Evolutionary conservation across 2,888 invertebrate genomes (phyloP).

Genomic region (Cheilosia urbana): DNA sequence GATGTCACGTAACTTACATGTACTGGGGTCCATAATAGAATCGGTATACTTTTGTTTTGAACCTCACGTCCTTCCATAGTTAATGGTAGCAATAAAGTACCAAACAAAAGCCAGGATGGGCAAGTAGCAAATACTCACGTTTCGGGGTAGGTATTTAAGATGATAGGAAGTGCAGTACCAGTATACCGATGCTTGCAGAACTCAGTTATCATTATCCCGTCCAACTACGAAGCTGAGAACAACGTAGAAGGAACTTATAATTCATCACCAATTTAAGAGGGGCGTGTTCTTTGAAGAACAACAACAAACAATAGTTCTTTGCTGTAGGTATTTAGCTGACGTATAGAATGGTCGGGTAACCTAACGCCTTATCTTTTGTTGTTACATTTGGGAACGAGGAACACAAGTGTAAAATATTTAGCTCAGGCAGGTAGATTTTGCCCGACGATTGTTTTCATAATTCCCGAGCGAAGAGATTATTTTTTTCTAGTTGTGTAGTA

Average conservation of each 20-base stretch:
- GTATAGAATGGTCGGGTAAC: too few species aligned
- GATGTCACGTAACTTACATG: background rate
- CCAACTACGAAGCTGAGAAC: conserved; percentile 10
- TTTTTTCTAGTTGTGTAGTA: background rate
- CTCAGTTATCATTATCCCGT: conserved; percentile 9
- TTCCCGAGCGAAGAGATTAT: background rate
- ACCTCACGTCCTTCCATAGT: conserved; percentile 10
- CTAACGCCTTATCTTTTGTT: background rate
- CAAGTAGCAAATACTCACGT: background rate
- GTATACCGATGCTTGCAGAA: background rate
- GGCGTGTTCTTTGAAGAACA: background rate
- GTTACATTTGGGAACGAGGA: conserved; percentile 1
- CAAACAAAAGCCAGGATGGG: background rate
- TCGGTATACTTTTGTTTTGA: conserved; percentile 1
- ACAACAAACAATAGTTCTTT: conserved; percentile 1
- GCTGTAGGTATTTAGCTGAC: conserved; percentile 14
- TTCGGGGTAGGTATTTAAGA: conserved; percentile 4
- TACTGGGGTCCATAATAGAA: background rate
- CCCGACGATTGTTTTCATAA: conserved; percentile 1
- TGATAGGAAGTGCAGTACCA: background rate
- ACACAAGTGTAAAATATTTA: background rate
- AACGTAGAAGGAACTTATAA: conserved; percentile 12
- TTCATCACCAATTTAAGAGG: conserved; percentile 21
- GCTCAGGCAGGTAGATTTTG: conserved; percentile 15
- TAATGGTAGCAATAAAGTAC: conserved; percentile 7